Evolutionary conservation across 2,113 vertebrate genomes (phyloP).

Genomic region (Ia io): DNA sequence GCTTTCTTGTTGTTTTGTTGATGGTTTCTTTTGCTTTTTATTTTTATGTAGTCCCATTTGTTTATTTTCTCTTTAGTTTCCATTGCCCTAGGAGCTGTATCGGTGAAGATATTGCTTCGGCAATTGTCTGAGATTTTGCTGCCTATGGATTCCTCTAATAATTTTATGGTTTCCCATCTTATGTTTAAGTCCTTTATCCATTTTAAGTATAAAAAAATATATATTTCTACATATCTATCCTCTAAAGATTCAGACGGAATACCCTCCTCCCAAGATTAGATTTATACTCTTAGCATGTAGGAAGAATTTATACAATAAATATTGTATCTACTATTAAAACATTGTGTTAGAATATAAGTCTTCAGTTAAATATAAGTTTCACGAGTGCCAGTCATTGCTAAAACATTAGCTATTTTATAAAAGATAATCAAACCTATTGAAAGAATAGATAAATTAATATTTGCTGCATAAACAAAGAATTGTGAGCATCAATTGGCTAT

Average conservation of each 20-base stretch:
- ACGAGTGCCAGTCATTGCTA: not conserved
- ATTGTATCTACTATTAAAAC: not conserved
- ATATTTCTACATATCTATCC: not conserved
- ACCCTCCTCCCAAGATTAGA: not conserved
- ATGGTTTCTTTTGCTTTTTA: no score
- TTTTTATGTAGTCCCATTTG: no score
- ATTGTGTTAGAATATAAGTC: not conserved
- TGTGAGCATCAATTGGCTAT: not conserved
- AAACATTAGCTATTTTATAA: not conserved
- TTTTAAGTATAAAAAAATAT: not conserved
- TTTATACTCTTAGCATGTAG: not conserved
- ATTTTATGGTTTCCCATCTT: no score
- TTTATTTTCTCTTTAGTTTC: no score
- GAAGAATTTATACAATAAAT: not conserved
- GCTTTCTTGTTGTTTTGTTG: no score
- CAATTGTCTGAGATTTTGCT: no score
- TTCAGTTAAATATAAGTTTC: not conserved
- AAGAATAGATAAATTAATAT: not conserved
- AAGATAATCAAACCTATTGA: not conserved
- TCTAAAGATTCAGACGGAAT: not conserved
- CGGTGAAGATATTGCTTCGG: no score
- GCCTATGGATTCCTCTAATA: no score
- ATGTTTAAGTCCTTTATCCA: no score
- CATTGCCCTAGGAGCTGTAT: no score
- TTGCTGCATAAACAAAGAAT: not conserved